phyloP scores from a whole-genome alignment of 1,140 invertebrate genomes.

The Gonatopus flavifemur region DNA sequence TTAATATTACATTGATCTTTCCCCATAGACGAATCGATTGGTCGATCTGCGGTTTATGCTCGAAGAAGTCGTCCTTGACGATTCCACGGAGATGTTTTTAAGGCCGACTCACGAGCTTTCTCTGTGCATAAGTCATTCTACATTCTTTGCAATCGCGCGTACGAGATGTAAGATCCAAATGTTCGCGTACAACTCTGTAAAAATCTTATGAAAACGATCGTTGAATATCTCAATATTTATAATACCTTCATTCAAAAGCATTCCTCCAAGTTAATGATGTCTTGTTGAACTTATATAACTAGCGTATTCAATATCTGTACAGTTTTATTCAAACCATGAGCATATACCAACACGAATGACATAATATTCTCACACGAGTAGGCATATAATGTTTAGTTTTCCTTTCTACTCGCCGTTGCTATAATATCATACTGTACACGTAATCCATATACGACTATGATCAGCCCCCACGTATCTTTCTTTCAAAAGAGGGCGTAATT shows the following conservation, averaged over 20 bases:
- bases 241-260: neutral
- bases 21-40: neutral
- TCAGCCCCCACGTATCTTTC: no score
- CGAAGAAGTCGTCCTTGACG: constrained; percentile 39
- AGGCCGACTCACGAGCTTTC: constrained; percentile 38
- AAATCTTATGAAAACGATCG: neutral
- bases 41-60: constrained; percentile 18
- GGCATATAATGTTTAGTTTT: no score
- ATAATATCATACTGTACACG: no score
- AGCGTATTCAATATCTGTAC: no score
- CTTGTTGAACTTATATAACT: neutral
- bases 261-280: neutral
- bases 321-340: no score
- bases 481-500: no score
- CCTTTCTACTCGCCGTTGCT: no score
- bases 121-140: constrained; percentile 26
- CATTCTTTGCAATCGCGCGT: constrained; percentile 13
- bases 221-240: neutral
- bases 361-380: no score
- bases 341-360: no score
- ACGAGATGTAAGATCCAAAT: neutral
- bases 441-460: no score
- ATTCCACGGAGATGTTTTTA: constrained; percentile 32
- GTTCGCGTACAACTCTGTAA: neutral
- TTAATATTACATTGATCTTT: constrained; percentile 24